phyloP scores from a whole-genome alignment of 2,113 vertebrate species.

The Daboia siamensis region DNA sequence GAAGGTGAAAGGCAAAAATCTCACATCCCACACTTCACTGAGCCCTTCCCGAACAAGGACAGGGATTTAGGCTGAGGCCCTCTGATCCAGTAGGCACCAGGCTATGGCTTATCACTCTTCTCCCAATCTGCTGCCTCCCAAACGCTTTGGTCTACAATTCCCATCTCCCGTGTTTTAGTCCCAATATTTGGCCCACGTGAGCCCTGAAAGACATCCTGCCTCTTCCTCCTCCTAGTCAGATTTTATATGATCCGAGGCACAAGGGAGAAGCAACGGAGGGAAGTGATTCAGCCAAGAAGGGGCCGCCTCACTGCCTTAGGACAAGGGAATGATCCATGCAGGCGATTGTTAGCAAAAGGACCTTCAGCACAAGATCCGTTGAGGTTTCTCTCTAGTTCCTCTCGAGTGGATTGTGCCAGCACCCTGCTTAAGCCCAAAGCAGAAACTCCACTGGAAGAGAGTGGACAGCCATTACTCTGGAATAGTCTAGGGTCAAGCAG shows the following conservation, averaged over 20 bases:
- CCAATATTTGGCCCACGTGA: not conserved
- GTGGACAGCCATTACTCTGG: not conserved
- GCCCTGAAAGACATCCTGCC: not conserved
- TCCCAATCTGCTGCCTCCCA: not conserved
- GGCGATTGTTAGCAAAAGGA: not conserved
- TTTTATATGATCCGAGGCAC: not conserved
- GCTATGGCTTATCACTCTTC: not conserved
- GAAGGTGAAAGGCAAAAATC: not conserved
- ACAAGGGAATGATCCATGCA: not conserved
- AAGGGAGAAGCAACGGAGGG: not conserved
- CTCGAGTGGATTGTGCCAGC: not conserved
- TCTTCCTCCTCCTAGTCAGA: not conserved
- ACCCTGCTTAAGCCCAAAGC: not conserved
- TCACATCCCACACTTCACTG: not conserved
- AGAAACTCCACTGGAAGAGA: not conserved
- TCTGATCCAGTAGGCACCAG: not conserved
- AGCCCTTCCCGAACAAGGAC: not conserved
- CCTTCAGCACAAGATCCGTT: not conserved
- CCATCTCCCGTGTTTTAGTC: not conserved
- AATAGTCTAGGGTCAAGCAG: not conserved
- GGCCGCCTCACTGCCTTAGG: not conserved
- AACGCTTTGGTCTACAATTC: not conserved
- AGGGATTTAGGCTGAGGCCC: not conserved
- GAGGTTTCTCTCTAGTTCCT: not conserved
- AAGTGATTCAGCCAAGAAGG: not conserved